Conservation (phyloP, 37 sponge, comb jelly and placozoan genomes). For the Eunapius fragilis region DNA sequence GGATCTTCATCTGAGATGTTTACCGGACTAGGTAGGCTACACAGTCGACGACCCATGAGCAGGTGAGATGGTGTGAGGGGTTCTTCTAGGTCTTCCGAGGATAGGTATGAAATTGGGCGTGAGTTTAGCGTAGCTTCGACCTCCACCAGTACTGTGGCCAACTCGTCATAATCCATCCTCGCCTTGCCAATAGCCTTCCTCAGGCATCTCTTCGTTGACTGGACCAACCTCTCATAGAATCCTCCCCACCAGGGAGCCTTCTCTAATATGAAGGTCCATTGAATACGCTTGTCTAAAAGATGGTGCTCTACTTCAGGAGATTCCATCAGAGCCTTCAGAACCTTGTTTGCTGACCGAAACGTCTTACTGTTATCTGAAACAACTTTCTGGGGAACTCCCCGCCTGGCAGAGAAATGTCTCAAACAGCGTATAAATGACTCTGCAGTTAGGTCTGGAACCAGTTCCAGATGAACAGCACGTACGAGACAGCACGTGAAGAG, state of each 20-base stretch:
- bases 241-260: constrained; percentile 1
- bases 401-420: constrained; percentile 19
- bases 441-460: constrained; percentile 4
- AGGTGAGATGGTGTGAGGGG: constrained; percentile 5
- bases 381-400: constrained; percentile 3
- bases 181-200: background rate
- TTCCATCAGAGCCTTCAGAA: background rate
- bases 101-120: constrained; percentile 32
- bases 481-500: constrained; percentile 34
- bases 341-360: constrained; percentile 6
- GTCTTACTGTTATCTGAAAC: constrained; percentile 35
- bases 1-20: background rate
- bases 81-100: background rate
- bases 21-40: constrained; percentile 5
- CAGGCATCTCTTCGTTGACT: background rate
- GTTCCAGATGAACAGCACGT: constrained; percentile 17
- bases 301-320: background rate
- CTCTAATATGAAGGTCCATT: background rate
- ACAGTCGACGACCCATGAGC: background rate
- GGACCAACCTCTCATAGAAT: background rate
- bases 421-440: constrained; percentile 6
- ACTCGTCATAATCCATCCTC: background rate
- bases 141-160: constrained; percentile 5
- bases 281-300: background rate
- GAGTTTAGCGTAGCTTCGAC: constrained; percentile 44